A percentile compares a stretch with the other conserved stretches of the same genome.
These are phyloP conservation scores for Argyresthia albistria DNA, from an alignment of 2,888 invertebrate genomes.

Conservation along the genomic window DNA sequence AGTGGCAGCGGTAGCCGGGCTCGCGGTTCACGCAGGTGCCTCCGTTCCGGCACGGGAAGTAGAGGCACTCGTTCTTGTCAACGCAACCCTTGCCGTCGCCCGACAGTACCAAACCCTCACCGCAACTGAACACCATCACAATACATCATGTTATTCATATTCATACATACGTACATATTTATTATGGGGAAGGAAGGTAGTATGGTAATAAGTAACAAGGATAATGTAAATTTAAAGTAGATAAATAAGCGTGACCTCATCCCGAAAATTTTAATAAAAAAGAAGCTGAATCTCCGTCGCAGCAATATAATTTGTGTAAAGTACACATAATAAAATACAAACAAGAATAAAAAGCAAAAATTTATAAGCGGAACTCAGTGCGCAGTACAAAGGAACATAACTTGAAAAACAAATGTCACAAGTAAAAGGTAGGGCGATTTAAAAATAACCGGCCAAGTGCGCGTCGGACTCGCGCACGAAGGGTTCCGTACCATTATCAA, in stretches of 20 bases:
- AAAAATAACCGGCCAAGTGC: too few species aligned
- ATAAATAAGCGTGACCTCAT: background rate
- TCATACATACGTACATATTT: background rate
- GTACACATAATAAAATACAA: background rate
- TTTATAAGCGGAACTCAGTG: conserved; percentile 37
- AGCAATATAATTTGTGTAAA: too few species aligned
- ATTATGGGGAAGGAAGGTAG: background rate
- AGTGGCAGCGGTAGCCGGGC: conserved; percentile 90
- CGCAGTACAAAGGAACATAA: conserved; percentile 16
- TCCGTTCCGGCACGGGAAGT: conserved; percentile 94
- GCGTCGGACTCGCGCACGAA: too few species aligned
- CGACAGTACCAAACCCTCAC: conserved; percentile 92
- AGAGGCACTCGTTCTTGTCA: conserved; percentile 96
- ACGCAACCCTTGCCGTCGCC: conserved; percentile 93
- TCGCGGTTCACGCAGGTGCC: conserved; percentile 94
- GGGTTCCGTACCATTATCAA: too few species aligned
- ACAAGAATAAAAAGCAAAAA: background rate
- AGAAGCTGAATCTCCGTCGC: too few species aligned
- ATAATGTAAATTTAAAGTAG: background rate
- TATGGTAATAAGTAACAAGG: background rate
- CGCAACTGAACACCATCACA: conserved; percentile 81
- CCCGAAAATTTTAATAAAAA: too few species aligned
- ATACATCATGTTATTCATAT: conserved; percentile 23
- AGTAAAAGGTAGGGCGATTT: too few species aligned
- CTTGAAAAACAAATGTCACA: conserved; percentile 2